A percentile compares a stretch with the other conserved stretches of the same genome.
Conservation (phyloP, 2,797 vertebrate genomes). For the Agapornis canus region DNA sequence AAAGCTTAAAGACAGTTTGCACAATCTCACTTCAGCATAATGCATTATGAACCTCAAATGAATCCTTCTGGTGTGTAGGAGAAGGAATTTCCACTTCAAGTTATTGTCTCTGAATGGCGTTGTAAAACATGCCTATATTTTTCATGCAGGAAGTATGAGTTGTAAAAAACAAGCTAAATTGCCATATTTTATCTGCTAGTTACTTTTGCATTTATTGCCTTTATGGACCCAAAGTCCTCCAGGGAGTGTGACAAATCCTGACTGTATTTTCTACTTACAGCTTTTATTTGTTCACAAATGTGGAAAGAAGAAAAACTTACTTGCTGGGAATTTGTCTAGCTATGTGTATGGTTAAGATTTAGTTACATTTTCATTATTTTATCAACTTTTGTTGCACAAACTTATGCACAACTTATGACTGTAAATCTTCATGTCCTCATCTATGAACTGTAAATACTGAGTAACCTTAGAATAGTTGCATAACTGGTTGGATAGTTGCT, state of each 20-base stretch:
- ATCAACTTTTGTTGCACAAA: neutral
- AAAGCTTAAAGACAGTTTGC: neutral
- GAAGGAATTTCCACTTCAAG: constrained; percentile 8
- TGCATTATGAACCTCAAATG: neutral
- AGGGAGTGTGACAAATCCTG: constrained; percentile 26
- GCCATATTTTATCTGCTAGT: constrained; percentile 30
- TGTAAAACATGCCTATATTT: constrained; percentile 23
- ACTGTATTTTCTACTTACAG: neutral
- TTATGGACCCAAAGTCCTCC: constrained; percentile 15
- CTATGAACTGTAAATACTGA: neutral
- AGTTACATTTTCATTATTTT: neutral
- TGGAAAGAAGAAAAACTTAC: neutral
- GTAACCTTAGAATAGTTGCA: neutral
- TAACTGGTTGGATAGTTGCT: neutral
- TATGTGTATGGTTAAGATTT: neutral
- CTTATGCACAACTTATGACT: neutral
- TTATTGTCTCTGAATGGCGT: neutral
- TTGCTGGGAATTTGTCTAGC: neutral
- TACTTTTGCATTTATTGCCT: constrained; percentile 27
- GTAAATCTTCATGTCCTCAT: neutral
- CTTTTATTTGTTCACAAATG: neutral
- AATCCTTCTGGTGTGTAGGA: neutral
- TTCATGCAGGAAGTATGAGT: constrained; percentile 47
- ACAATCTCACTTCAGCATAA: neutral
- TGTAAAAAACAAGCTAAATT: constrained; percentile 40